Evolutionary conservation across 2,797 vertebrate genomes (phyloP), one percentile per base, ranked within the genome.

Genomic region (Dryobates pubescens): DNA sequence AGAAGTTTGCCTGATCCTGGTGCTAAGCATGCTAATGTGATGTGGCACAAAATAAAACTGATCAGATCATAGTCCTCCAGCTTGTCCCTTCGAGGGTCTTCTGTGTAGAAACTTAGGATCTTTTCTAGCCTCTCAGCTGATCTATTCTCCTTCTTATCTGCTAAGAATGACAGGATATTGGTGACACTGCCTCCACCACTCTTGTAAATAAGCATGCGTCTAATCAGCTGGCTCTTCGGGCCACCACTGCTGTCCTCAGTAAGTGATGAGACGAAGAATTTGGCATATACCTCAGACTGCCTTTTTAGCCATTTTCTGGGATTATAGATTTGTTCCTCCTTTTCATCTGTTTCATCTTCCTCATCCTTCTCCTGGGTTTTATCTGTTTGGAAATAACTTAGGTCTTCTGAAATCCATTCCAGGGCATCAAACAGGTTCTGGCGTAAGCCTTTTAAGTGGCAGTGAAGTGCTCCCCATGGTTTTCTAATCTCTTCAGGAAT

Each of bases 311-410:
- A 99, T 56, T 9, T 96, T 63, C 98, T 95, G 18, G 98, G 97
- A 27, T 98, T 96, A 22, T 94, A 63, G 56, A 97, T 94, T 36
- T 97, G 97, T 79, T 97, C 97, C 41, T 98, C 98, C 6, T 49
- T 87, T 4, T 93, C 96, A 70, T 97, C 95, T 45, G 95, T 97
- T 73, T n/a, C 68, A 17, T 91, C 88, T 32, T 94, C 97, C 36
- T 98, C 97, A 49, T 98, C 97, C 56, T 27, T 85, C 34, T 96
- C 93, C 1, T 86, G 86, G 57, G 57, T 94, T 69, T 97, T 97
- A n/a, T 98, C 98, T 74, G 98, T 98, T 95, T 99, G 98, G 91
- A 98, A 99, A 51, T 98, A 98, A 92, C 98, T 98, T 30, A 98
- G 90, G 68, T 99, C 98, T 71, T 98, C 98, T 20, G 98, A 98